phyloP scores from a whole-genome alignment of 2,113 vertebrate species.

The Bungarus multicinctus region DNA sequence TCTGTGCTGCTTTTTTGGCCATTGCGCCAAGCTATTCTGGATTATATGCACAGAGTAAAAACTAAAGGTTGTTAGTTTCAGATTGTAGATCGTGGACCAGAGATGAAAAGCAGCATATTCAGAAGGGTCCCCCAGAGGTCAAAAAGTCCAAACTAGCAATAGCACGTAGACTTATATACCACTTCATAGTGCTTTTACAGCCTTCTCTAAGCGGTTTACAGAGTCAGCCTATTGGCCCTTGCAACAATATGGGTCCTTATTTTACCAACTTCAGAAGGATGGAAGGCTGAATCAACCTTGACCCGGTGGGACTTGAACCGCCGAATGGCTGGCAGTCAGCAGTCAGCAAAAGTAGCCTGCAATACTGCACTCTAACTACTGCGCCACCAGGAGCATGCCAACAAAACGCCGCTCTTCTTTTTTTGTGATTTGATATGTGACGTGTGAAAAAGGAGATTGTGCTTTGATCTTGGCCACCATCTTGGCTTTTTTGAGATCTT shows the following conservation, averaged over 20 bases:
- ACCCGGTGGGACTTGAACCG: too few species aligned
- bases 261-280: too few species aligned
- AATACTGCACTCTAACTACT: too few species aligned
- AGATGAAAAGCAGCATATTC: not conserved
- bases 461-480: not conserved
- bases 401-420: not conserved
- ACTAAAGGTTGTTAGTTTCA: not conserved
- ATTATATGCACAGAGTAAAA: not conserved
- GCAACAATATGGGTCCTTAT: too few species aligned
- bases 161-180: too few species aligned
- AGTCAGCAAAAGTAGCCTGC: too few species aligned
- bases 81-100: not conserved
- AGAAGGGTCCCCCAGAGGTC: not conserved
- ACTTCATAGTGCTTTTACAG: too few species aligned
- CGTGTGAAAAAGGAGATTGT: not conserved
- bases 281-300: too few species aligned
- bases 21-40: not conserved
- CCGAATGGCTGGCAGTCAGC: too few species aligned
- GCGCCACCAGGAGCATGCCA: not conserved
- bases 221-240: too few species aligned
- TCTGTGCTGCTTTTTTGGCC: not conserved
- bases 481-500: not conserved
- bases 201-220: too few species aligned
- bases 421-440: not conserved
- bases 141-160: not conserved